These are phyloP conservation scores for Hassar affinis DNA, from an alignment of 2,113 vertebrate species.

Conservation along the genomic window DNA sequence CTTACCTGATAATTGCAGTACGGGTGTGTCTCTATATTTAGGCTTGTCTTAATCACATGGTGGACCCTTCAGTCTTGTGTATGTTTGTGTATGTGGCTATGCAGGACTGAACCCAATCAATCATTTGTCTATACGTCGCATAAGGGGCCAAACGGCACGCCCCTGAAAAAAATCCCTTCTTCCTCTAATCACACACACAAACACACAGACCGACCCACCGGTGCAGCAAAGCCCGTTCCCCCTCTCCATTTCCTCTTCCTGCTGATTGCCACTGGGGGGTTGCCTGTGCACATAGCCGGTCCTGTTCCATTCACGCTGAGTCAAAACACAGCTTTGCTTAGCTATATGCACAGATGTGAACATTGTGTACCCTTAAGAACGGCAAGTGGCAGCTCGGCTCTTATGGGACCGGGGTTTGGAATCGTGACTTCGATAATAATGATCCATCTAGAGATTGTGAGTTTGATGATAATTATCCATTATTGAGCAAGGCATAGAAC, in stretches of 20 bases:
- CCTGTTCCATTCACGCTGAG: background rate
- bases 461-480: background rate
- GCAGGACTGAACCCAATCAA: conserved; percentile 4
- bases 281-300: background rate
- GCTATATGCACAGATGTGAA: conserved; percentile 8
- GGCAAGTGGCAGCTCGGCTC: too few relatives aligned
- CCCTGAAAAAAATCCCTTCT: background rate
- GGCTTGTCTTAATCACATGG: background rate
- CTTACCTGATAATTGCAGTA: background rate
- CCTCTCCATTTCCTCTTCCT: background rate
- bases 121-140: conserved; percentile 20
- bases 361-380: background rate
- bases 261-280: background rate
- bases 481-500: background rate
- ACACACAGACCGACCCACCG: conserved; percentile 19
- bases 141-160: background rate
- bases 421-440: too few relatives aligned
- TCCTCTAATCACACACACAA: background rate
- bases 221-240: background rate
- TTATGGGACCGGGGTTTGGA: background rate
- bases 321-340: conserved; percentile 1
- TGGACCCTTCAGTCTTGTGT: background rate
- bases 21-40: background rate
- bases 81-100: background rate
- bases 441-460: background rate